A percentile compares a stretch with the other conserved stretches of the same genome.
phyloP scores from a whole-genome alignment of 2,113 vertebrate species.

The Melanostigma gelatinosum region DNA sequence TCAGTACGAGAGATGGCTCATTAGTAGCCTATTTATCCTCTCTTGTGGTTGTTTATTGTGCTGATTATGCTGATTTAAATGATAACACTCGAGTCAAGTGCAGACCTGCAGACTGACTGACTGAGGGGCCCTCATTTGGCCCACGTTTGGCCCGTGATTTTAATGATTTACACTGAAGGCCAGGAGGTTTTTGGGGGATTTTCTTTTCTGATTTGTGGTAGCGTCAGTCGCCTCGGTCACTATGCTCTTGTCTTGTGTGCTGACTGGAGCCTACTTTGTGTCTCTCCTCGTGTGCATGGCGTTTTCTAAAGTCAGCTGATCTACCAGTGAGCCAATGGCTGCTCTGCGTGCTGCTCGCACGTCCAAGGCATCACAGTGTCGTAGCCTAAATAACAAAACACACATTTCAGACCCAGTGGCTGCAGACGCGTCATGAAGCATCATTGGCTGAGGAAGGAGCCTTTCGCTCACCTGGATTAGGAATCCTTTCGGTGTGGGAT shows the following conservation, averaged over 20 bases:
- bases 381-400: constrained; percentile 59
- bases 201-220: constrained; percentile 17
- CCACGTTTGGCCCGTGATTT: constrained; percentile 12
- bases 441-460: constrained; percentile 52
- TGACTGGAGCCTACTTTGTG: constrained; percentile 25
- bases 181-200: not conserved
- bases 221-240: constrained; percentile 18
- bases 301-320: constrained; percentile 67
- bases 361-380: constrained; percentile 26
- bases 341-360: constrained; percentile 32
- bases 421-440: constrained; percentile 28
- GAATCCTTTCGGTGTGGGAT: constrained; percentile 35
- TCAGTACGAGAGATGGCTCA: not conserved
- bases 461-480: constrained; percentile 71
- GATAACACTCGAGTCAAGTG: constrained; percentile 22
- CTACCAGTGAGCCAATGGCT: constrained; percentile 60
- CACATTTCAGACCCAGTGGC: constrained; percentile 26
- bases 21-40: not conserved
- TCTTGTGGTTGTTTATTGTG: constrained; percentile 2
- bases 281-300: constrained; percentile 37
- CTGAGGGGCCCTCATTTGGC: constrained; percentile 15
- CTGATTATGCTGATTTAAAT: constrained; percentile 7
- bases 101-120: constrained; percentile 20
- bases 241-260: constrained; percentile 8
- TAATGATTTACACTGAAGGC: constrained; percentile 14